Base-by-base conservation (phyloP, 2,113 vertebrate genomes). In the Pachycephala philippinensis region DNA sequence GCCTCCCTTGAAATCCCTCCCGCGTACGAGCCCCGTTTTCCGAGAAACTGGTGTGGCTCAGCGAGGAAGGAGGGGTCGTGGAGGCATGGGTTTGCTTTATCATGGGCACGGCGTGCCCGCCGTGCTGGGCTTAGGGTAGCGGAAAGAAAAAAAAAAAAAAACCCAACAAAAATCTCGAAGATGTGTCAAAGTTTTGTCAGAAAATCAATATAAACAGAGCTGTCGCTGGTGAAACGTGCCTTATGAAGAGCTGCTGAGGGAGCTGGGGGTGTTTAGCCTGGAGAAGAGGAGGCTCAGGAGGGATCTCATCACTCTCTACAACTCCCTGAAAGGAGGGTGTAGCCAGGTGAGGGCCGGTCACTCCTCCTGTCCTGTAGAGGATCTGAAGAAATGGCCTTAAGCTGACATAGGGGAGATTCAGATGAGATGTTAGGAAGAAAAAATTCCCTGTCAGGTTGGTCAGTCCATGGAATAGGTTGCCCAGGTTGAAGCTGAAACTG, bases 101-200 rank as follows among this genome's bases (percentile, higher is more conserved):
- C 24, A 1, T 0, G 68, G 57, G 39, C 44, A 4, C 19, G 8
- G 42, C 9, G 18, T 4, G 14, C 49, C 39, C 13, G 24, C 31
- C 3, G 11, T 23, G n/a, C 10, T 49, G 23, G 31, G 22, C 30
- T 37, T 37, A 20, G 52, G 20, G n/a, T 11, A 31, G 9, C 7
- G 47, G 47, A 3, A 24, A 49, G 10, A 20, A 15, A 19, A 17
- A 12, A 6, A 31, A 45, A 18, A 12, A 50, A 4, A 30, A n/a
- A n/a, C n/a, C n/a, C n/a, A n/a, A 21, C 9, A 27, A 15, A 37
- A 33, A 9, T 8, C 9, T 2, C 2, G 1, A 52, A 28, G 31
- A 8, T 37, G 26, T 18, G 19, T 79, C 40, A 19, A 7, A 35
- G n/a, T 40, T 33, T 21, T 59, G 24, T 66, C 30, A 72, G 63